Evolutionary conservation across 2,888 invertebrate species (phyloP).

Genomic region (Oscheius myriophilus): DNA sequence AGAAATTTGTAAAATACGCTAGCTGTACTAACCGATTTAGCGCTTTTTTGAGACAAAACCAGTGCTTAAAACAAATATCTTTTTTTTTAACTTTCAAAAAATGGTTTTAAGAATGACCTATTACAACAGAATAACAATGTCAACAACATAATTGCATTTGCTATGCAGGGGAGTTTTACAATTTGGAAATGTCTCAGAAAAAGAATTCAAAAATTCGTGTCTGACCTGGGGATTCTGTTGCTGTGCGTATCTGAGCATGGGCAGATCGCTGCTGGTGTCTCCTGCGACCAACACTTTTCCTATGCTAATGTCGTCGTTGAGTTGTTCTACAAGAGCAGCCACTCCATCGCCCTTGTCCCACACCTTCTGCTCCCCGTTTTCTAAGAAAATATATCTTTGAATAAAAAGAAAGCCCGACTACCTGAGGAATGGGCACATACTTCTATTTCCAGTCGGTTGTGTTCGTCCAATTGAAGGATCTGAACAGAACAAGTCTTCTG

Average conservation of each 20-base stretch:
- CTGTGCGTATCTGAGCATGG: constrained; percentile 65
- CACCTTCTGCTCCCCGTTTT: constrained; percentile 23
- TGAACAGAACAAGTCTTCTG: constrained; percentile 25
- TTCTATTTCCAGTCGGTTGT: constrained; percentile 67
- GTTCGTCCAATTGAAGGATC: constrained; percentile 64
- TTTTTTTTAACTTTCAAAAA: too few species aligned
- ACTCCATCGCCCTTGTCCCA: constrained; percentile 59
- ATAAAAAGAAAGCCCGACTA: constrained; percentile 27
- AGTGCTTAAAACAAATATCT: too few species aligned
- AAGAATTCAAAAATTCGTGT: neutral
- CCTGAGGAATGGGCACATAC: constrained; percentile 59
- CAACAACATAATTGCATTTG: too few species aligned
- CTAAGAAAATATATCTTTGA: neutral
- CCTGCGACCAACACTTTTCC: constrained; percentile 68
- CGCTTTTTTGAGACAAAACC: too few species aligned
- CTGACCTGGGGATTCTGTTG: constrained; percentile 61
- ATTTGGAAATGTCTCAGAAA: too few species aligned
- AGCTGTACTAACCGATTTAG: too few species aligned
- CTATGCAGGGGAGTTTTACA: too few species aligned
- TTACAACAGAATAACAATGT: too few species aligned
- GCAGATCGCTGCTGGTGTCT: constrained; percentile 68
- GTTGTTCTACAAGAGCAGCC: constrained; percentile 40
- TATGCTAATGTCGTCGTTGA: constrained; percentile 31
- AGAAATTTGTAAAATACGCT: too few species aligned
- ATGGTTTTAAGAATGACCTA: too few species aligned